phyloP scores from a whole-genome alignment of 1,140 invertebrate species.

The Drosophila sturtevanti region DNA sequence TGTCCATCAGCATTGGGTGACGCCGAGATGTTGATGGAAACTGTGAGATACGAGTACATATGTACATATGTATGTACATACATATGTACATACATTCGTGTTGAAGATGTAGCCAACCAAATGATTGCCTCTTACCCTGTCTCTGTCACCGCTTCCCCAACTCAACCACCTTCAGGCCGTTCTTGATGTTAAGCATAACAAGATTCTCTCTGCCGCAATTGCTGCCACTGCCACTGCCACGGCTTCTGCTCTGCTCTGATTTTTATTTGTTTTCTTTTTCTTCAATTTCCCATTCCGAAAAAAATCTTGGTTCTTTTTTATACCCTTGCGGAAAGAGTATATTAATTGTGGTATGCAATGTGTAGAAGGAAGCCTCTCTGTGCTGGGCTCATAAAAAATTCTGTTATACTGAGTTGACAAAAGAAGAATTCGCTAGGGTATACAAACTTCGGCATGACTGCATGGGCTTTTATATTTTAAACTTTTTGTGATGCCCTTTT shows the following conservation, averaged over 20 bases:
- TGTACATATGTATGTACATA: too few species aligned
- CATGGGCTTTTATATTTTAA: background rate
- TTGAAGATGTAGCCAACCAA: background rate
- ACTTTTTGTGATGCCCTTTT: background rate
- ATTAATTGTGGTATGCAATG: too few species aligned
- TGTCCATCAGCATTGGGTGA: constrained; percentile 51
- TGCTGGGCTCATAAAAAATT: too few species aligned
- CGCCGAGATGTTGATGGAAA: constrained; percentile 8
- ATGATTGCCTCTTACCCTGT: background rate
- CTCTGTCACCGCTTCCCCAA: background rate
- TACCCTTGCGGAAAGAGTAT: too few species aligned
- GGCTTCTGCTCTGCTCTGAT: constrained; percentile 8
- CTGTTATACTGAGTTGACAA: too few species aligned
- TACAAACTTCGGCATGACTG: too few species aligned
- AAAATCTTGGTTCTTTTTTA: too few species aligned
- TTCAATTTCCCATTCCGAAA: constrained; percentile 25
- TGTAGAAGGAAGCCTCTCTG: too few species aligned
- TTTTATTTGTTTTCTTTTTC: constrained; percentile 15
- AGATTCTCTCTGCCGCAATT: constrained; percentile 28
- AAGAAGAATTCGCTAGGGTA: too few species aligned
- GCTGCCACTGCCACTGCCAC: background rate
- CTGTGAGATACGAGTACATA: background rate
- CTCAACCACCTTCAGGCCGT: background rate
- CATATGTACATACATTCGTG: background rate
- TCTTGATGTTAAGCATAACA: background rate